Base-by-base conservation (phyloP, 2,113 vertebrate genomes). In the Dicerorhinus sumatrensis region DNA sequence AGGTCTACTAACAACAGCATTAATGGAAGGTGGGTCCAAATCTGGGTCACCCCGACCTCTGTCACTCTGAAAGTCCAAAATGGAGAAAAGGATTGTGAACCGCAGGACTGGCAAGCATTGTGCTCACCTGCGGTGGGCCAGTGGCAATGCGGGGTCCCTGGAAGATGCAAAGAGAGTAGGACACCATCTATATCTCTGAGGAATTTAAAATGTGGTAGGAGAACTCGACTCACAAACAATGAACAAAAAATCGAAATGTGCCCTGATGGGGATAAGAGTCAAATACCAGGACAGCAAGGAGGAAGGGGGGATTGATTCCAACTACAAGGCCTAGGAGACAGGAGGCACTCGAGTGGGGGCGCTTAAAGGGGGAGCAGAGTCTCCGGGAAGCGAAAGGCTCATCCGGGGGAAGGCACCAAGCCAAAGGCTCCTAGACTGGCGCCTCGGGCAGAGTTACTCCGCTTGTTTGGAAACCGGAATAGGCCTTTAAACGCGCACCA, bases 121-220 rank as follows among this genome's bases (percentile, higher is more conserved):
- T 11, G 17, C 1, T 29, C 5, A 20, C 46, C 46, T 25, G 3
- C 65, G 2, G 9, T 18, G 73, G 1, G 27, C 60, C 5, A 2
- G 65, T 8, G 23, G 17, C 56, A 33, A 27, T 1, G 27, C 63
- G 8, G 2, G 72, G 9, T 8, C 11, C 69, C 62, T 62, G 8
- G 42, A 14, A 70, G 62, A 36, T n/a, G 48, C 51, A 58, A 27
- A 70, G 31, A 46, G 54, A 18, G 36, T 2, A 75, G 62, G 27
- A 39, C 0, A 11, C 18, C 46, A 9, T 7, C 11, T n/a, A 0
- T 29, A 56, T 23, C 14, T 31, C 39, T 21, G 4, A 85, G 63
- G 69, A 73, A 87, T 60, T 79, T 72, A 56, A 82, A 82, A 83
- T n/a, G 13, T 13, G 29, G 4, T 31, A 25, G 48, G 27, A 80